These are phyloP conservation scores for Parthenolecanium corni DNA, from an alignment of 2,888 invertebrate species.

Conservation along the genomic window DNA sequence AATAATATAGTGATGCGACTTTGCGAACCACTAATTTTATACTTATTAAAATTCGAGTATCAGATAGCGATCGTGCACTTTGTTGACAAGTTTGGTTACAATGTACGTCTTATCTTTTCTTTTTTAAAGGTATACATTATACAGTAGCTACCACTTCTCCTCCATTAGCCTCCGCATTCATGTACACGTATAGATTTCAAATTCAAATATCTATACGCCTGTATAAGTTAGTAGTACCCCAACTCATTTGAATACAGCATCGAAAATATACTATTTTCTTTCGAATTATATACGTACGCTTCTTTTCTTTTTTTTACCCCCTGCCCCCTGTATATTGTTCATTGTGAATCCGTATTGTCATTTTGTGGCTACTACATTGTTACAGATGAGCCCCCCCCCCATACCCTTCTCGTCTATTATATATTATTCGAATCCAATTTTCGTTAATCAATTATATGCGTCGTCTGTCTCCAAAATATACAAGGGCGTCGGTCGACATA, in stretches of 20 bases:
- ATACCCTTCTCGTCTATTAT: background rate
- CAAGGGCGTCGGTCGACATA: conserved; percentile 6
- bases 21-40: conserved; percentile 26
- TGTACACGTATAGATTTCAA: conserved; percentile 17
- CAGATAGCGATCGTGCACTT: conserved; percentile 27
- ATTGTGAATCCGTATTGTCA: conserved; percentile 25
- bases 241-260: conserved; percentile 23
- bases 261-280: conserved; percentile 6
- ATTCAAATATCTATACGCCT: conserved; percentile 15
- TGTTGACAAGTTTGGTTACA: conserved; percentile 28
- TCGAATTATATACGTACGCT: background rate
- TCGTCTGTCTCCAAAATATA: background rate
- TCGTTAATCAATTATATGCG: too few relatives aligned
- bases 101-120: conserved; percentile 24
- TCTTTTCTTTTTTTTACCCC: too few relatives aligned
- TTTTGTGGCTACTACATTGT: conserved; percentile 21
- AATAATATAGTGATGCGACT: too few relatives aligned
- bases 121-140: conserved; percentile 21
- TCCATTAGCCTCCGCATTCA: background rate
- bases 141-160: conserved; percentile 15
- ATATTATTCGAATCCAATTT: background rate
- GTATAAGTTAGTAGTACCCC: background rate
- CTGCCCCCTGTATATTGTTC: conserved; percentile 21
- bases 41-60: conserved; percentile 28
- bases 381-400: conserved; percentile 1